Base-by-base conservation (phyloP, 2,797 vertebrate genomes). In the Bufotes viridis region DNA sequence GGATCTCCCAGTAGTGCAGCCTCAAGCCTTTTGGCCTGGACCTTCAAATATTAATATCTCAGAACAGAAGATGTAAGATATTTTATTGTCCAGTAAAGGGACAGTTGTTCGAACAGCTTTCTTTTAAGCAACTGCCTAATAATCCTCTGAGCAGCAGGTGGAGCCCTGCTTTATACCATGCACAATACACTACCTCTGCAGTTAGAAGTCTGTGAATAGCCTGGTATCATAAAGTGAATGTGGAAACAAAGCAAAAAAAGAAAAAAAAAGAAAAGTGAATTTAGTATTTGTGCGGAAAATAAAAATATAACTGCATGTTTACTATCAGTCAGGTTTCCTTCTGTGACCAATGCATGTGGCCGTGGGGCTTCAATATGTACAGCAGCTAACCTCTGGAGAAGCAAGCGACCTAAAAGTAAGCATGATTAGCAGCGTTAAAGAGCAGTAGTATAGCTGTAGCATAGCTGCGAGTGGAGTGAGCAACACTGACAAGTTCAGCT, bases 321-420 rank as follows among this genome's bases (percentile, higher is more conserved):
- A 82, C 81, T 6, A 53, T 57, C 81, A 4, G 15, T 7, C 49
- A 26, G 81, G n/a, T 24, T 26, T 51, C 18, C 81, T 70, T 70
- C 65, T 70, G 49, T 8, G 24, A 24, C 70, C 26, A 75, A 49
- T 90, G 90, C 72, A 88, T 89, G 91, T 86, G 92, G 92, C 91
- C 93, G 93, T 20, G 92, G 92, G 87, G 92, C 92, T 91, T 93
- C 93, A 92, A 91, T 93, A 88, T 93, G 91, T 92, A 92, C 81
- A 53, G 81, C 51, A 10, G 63, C 51, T 26, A 84, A 51, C 75
- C 70, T 49, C 34, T 61, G 83, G 55, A 84, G 57, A 61, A 57
- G n/a, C 34, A 84, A 51, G 42, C 11, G 26, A 24, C 51, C 55
- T 75, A 26, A n/a, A 84, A 60, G 26, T 49, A 81, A 61, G 65